These are phyloP conservation scores for Meghimatium bilineatum DNA, from an alignment of 2,888 invertebrate species.

Conservation along the genomic window DNA sequence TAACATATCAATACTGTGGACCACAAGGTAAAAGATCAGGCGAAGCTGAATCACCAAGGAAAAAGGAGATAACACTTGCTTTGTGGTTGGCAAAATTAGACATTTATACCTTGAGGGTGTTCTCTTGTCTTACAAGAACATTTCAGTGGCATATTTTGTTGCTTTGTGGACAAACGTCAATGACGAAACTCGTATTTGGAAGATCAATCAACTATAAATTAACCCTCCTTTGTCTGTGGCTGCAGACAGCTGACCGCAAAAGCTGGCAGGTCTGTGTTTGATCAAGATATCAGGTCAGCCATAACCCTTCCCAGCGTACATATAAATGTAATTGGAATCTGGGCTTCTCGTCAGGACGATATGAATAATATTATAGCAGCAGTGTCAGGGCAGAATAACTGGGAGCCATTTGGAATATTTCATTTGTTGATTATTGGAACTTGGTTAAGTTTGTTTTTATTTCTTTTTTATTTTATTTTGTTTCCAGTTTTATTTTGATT, in stretches of 20 bases:
- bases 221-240: conserved; percentile 16
- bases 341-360: conserved; percentile 7
- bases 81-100: too few species aligned
- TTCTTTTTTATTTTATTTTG: background rate
- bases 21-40: too few species aligned
- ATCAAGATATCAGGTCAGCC: conserved; percentile 27
- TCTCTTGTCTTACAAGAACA: background rate
- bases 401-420: conserved; percentile 23
- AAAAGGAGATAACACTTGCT: too few species aligned
- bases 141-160: background rate
- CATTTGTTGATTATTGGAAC: background rate
- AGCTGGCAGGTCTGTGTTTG: conserved; percentile 13
- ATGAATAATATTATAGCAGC: conserved; percentile 24
- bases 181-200: background rate
- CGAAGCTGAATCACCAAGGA: too few species aligned
- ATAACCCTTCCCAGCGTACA: conserved; percentile 13
- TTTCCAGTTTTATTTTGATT: background rate
- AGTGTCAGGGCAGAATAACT: background rate
- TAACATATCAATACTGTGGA: too few species aligned
- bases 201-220: conserved; percentile 6
- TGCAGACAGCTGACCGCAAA: background rate
- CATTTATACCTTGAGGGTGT: too few species aligned
- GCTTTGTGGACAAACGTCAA: background rate
- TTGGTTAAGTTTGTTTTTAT: background rate
- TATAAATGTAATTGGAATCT: conserved; percentile 28